Conservation (phyloP, 2,113 vertebrate species). For the Cardinalis cardinalis region DNA sequence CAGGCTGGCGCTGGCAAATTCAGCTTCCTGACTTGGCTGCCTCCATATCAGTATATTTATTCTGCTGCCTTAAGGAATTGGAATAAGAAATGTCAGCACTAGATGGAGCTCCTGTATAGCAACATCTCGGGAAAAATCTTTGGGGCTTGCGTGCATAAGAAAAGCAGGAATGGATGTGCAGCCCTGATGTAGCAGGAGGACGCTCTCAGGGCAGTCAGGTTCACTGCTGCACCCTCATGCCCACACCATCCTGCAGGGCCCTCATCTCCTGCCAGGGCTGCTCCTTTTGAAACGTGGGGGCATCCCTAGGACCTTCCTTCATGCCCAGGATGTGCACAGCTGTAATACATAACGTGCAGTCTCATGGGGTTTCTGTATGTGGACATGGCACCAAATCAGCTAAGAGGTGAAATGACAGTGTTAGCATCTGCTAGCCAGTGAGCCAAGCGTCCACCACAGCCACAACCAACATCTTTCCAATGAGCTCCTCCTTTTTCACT, state of each 20-base stretch:
- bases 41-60: accelerated
- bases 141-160: accelerated
- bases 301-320: background rate
- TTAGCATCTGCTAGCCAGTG: background rate
- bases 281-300: accelerated
- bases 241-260: accelerated
- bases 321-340: background rate
- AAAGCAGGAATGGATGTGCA: background rate
- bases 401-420: background rate
- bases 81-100: background rate
- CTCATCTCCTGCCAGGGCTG: background rate
- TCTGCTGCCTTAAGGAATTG: background rate
- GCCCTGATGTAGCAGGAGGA: accelerated
- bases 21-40: background rate
- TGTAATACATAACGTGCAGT: accelerated
- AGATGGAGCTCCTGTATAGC: constrained; percentile 51
- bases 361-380: background rate
- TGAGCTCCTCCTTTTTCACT: background rate
- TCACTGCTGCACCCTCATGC: background rate
- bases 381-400: background rate
- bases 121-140: background rate
- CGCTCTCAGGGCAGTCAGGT: background rate
- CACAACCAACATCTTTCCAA: background rate
- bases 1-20: background rate
- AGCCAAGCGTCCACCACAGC: background rate